A percentile compares a stretch with the other conserved stretches of the same genome.
Conservation (phyloP, 2,888 invertebrate genomes). For the Yponomeuta malinellus region DNA sequence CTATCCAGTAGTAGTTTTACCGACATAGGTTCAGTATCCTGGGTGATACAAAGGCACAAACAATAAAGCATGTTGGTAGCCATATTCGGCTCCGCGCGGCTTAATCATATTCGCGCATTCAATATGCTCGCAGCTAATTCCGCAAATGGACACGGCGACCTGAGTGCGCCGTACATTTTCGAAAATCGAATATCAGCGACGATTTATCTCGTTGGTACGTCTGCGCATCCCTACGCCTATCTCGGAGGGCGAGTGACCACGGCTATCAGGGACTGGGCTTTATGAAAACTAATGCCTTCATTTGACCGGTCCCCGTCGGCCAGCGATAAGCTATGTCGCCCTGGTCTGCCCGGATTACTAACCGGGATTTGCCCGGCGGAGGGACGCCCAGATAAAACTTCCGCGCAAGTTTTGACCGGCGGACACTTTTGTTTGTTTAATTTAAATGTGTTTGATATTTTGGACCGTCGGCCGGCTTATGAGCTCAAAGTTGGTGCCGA, state of each 20-base stretch:
- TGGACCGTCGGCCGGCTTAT: slow-evolving; percentile 7
- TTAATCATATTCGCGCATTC: neutral
- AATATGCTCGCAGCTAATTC: slow-evolving; percentile 1
- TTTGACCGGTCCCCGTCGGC: slow-evolving; percentile 60
- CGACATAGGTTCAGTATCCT: neutral
- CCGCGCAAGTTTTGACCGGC: slow-evolving; percentile 35
- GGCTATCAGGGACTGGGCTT: slow-evolving; percentile 61
- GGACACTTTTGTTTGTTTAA: slow-evolving; percentile 26
- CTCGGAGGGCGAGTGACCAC: slow-evolving; percentile 36
- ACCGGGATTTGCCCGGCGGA: slow-evolving; percentile 46
- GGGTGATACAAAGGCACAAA: neutral
- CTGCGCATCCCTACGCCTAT: slow-evolving; percentile 36
- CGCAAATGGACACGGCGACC: slow-evolving; percentile 11
- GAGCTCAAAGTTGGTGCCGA: neutral
- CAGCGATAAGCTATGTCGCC: slow-evolving; percentile 68
- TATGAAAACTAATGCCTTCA: slow-evolving; percentile 75
- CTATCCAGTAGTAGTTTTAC: neutral
- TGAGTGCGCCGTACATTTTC: slow-evolving; percentile 7
- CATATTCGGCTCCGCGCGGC: neutral
- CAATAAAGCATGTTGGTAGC: neutral
- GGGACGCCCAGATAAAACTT: slow-evolving; percentile 57
- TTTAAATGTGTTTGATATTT: slow-evolving; percentile 42
- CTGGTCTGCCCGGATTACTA: slow-evolving; percentile 65
- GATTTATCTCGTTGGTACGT: slow-evolving; percentile 39
- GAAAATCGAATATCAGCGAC: slow-evolving; percentile 35